Evolutionary conservation across 2,888 invertebrate species (phyloP).

Genomic region (Mellilla xanthometata): DNA sequence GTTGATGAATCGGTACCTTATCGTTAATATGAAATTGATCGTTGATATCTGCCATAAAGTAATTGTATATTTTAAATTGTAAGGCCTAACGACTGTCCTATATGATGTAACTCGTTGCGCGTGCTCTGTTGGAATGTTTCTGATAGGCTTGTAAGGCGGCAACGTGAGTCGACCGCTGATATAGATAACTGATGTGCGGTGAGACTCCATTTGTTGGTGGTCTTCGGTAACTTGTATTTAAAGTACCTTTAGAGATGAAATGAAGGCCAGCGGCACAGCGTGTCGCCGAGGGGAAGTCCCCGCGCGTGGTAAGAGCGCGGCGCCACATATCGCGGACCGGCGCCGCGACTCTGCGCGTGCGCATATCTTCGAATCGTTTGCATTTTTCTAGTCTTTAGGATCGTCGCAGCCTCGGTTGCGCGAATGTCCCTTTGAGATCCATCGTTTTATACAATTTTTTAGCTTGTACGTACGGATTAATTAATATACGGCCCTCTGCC

Average conservation of each 20-base stretch:
- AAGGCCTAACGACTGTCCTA: constrained; percentile 80
- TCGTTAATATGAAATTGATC: constrained; percentile 70
- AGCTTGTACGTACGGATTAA: constrained; percentile 40
- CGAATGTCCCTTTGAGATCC: constrained; percentile 40
- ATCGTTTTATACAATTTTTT: constrained; percentile 47
- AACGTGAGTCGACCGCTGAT: constrained; percentile 50
- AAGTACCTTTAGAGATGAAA: no score
- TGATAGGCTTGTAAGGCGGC: constrained; percentile 43
- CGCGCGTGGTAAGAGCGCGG: background rate
- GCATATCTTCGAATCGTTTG: constrained; percentile 63
- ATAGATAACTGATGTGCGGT: constrained; percentile 38
- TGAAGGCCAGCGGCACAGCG: no score
- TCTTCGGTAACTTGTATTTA: no score
- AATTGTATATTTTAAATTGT: constrained; percentile 75
- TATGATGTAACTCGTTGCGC: constrained; percentile 61
- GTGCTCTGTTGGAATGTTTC: constrained; percentile 51
- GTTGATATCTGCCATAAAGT: constrained; percentile 81
- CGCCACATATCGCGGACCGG: constrained; percentile 64
- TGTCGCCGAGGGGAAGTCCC: no score
- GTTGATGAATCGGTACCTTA: constrained; percentile 70
- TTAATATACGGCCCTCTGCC: constrained; percentile 35
- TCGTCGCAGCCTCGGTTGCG: constrained; percentile 55
- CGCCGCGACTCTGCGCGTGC: constrained; percentile 10
- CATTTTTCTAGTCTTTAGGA: constrained; percentile 79
- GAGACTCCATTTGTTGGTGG: no score